Percentiles rank a stretch among this genome's conserved stretches.
Evolutionary conservation across 2,888 invertebrate species (phyloP).

Genomic region (Endomychus coccineus): DNA sequence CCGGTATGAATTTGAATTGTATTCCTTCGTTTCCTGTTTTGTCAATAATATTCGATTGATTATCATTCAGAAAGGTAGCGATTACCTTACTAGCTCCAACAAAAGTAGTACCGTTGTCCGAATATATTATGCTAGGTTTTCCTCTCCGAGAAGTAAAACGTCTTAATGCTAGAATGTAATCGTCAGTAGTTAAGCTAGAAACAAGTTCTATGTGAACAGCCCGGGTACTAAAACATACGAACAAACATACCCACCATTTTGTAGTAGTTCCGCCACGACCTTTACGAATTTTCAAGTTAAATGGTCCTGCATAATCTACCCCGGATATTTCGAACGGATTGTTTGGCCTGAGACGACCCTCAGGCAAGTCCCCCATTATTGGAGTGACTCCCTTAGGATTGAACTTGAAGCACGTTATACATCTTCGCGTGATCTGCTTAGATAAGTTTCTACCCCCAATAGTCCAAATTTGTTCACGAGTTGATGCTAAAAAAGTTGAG

Average conservation of each 20-base stretch:
- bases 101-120: slow-evolving; percentile 28
- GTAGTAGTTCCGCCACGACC: slow-evolving; percentile 17
- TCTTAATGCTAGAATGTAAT: slow-evolving; percentile 23
- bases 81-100: slow-evolving; percentile 19
- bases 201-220: slow-evolving; percentile 29
- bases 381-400: background rate
- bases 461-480: too few relatives aligned
- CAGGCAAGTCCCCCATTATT: slow-evolving; percentile 1
- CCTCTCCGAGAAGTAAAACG: slow-evolving; percentile 26
- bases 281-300: slow-evolving; percentile 18
- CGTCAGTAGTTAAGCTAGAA: slow-evolving; percentile 21
- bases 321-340: slow-evolving; percentile 19
- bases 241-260: too few relatives aligned
- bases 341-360: background rate
- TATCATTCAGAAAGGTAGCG: slow-evolving; percentile 12
- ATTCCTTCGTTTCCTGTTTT: slow-evolving; percentile 9
- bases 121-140: slow-evolving; percentile 19
- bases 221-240: slow-evolving; percentile 23
- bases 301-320: slow-evolving; percentile 25
- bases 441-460: too few relatives aligned
- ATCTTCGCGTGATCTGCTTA: too few relatives aligned
- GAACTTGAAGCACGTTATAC: too few relatives aligned
- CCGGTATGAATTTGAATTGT: slow-evolving; percentile 30
- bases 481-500: too few relatives aligned
- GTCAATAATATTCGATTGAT: background rate